Conservation (phyloP, 2,888 invertebrate species). For the Malthinus flaveolus region DNA sequence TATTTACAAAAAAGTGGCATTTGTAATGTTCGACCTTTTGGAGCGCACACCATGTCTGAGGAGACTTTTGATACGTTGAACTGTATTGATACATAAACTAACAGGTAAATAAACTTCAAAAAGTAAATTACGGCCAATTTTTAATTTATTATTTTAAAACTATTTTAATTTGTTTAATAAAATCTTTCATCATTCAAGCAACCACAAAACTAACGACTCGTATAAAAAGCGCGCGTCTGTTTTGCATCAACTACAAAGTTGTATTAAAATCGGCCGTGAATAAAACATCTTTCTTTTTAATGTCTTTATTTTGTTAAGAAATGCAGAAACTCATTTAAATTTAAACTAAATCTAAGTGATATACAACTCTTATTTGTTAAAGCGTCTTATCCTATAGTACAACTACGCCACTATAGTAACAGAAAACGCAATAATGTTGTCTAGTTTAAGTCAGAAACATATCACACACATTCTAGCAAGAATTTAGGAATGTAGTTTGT, state of each 20-base stretch:
- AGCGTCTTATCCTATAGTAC: conserved; percentile 11
- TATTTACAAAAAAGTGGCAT: too few relatives aligned
- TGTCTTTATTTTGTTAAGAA: not conserved
- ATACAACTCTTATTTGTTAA: conserved; percentile 30
- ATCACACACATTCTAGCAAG: conserved; percentile 38
- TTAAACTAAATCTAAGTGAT: conserved; percentile 4
- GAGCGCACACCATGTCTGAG: too few relatives aligned
- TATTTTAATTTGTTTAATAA: not conserved
- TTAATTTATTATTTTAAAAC: too few relatives aligned
- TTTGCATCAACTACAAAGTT: not conserved
- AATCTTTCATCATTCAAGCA: not conserved
- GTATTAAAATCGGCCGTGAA: not conserved
- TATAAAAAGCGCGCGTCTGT: not conserved
- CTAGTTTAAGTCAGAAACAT: conserved; percentile 48
- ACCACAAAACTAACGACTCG: not conserved
- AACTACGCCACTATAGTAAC: conserved; percentile 18
- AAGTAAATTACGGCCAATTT: too few relatives aligned
- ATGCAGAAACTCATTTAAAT: conserved; percentile 4
- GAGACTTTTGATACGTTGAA: too few relatives aligned
- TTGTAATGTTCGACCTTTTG: too few relatives aligned
- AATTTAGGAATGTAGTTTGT: conserved; percentile 48
- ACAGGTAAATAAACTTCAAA: too few relatives aligned
- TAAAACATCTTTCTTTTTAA: not conserved
- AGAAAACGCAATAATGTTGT: conserved; percentile 50
- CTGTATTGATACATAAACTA: too few relatives aligned